phyloP scores from a whole-genome alignment of 2,113 vertebrate genomes.

The Microtus montanus region DNA sequence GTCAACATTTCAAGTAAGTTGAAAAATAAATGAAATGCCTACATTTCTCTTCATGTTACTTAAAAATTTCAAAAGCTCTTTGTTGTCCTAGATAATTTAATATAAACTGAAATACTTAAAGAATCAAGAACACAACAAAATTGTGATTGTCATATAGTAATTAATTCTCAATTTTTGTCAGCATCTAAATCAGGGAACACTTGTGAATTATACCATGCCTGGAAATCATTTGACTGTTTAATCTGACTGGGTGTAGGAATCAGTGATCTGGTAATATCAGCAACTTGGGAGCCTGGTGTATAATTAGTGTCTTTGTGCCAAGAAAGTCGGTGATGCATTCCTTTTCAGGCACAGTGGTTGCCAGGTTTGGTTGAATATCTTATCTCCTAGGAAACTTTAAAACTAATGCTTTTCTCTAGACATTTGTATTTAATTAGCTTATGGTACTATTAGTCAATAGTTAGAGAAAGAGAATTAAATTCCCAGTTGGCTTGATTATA shows the following conservation, averaged over 20 bases:
- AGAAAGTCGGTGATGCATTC: constrained; percentile 4
- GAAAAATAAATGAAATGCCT: constrained; percentile 35
- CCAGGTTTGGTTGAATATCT: neutral
- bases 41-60: constrained; percentile 46
- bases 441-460: neutral
- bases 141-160: neutral
- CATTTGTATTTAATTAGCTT: constrained; percentile 16
- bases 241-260: neutral
- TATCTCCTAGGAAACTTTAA: neutral
- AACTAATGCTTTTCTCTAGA: neutral
- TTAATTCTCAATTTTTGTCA: constrained; percentile 28
- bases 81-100: neutral
- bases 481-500: neutral
- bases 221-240: neutral
- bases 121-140: neutral
- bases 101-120: constrained; percentile 55
- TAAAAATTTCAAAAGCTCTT: constrained; percentile 49
- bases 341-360: neutral
- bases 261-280: neutral
- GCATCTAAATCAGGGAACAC: neutral
- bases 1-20: constrained; percentile 70
- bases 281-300: neutral
- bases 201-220: neutral
- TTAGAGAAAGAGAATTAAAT: neutral
- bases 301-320: constrained; percentile 17